These are phyloP conservation scores for Aselliscus stoliczkanus DNA, from an alignment of 2,797 vertebrate species.

Conservation along the genomic window DNA sequence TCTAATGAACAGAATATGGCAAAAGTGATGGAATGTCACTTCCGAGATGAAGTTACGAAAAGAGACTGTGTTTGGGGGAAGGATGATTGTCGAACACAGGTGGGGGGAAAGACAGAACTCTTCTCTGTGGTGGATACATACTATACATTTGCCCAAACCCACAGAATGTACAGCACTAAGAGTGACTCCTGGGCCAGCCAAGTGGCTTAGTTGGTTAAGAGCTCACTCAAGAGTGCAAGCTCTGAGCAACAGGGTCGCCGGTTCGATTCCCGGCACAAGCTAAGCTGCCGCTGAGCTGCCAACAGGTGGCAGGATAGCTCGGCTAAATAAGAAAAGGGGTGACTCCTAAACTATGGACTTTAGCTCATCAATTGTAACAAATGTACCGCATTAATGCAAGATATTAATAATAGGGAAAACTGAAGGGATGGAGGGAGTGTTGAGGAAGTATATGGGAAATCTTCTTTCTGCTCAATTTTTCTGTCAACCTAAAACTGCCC, in stretches of 20 bases:
- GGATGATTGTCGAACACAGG: too few relatives aligned
- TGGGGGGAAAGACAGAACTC: neutral
- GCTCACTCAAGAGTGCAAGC: too few relatives aligned
- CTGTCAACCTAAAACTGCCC: neutral
- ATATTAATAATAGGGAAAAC: neutral
- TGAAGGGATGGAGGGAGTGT: neutral
- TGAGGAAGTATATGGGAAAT: neutral
- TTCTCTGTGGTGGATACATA: neutral
- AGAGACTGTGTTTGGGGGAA: neutral
- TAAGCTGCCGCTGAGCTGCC: too few relatives aligned
- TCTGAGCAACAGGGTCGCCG: too few relatives aligned
- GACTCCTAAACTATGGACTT: neutral
- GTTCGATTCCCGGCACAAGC: too few relatives aligned
- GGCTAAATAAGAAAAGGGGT: too few relatives aligned
- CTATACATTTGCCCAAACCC: neutral
- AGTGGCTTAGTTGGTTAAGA: too few relatives aligned
- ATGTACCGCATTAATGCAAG: neutral
- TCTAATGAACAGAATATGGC: neutral
- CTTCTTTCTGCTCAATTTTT: neutral
- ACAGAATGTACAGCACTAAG: neutral
- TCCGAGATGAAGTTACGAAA: neutral
- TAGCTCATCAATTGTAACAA: neutral
- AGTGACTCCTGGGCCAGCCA: neutral
- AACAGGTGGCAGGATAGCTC: too few relatives aligned
- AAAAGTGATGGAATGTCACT: neutral